These are phyloP conservation scores for Euproctis similis DNA, from an alignment of 2,888 invertebrate species.

Conservation along the genomic window DNA sequence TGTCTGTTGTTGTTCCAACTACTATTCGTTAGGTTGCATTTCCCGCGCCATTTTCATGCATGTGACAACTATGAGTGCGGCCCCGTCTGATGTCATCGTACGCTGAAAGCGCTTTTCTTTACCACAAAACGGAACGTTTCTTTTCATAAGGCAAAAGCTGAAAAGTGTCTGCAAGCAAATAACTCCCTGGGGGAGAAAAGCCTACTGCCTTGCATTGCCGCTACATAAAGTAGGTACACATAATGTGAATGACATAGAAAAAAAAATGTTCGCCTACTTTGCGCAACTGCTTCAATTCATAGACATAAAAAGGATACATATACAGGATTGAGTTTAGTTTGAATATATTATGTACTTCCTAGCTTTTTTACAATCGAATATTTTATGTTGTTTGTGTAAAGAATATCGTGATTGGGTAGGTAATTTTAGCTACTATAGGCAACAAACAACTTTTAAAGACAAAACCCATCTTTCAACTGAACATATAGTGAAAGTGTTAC, in stretches of 20 bases:
- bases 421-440: too few species aligned
- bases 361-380: too few species aligned
- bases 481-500: too few species aligned
- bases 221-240: slow-evolving; percentile 46
- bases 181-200: slow-evolving; percentile 72
- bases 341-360: too few species aligned
- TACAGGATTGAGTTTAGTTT: too few species aligned
- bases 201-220: slow-evolving; percentile 71
- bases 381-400: too few species aligned
- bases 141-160: slow-evolving; percentile 75
- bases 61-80: slow-evolving; percentile 67
- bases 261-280: slow-evolving; percentile 45
- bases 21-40: slow-evolving; percentile 68
- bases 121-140: slow-evolving; percentile 74
- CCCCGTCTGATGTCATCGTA: slow-evolving; percentile 75
- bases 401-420: too few species aligned
- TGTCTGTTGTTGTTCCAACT: too few species aligned
- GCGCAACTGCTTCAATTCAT: too few species aligned
- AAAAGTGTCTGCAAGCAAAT: slow-evolving; percentile 75
- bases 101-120: slow-evolving; percentile 74
- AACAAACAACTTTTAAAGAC: too few species aligned
- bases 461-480: too few species aligned
- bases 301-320: too few species aligned
- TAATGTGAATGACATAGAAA: slow-evolving; percentile 60
- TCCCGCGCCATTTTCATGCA: slow-evolving; percentile 62